Evolutionary conservation across 1,140 invertebrate genomes (phyloP), one percentile per base, ranked within the genome.

Genomic region (Caerostris extrusa): DNA sequence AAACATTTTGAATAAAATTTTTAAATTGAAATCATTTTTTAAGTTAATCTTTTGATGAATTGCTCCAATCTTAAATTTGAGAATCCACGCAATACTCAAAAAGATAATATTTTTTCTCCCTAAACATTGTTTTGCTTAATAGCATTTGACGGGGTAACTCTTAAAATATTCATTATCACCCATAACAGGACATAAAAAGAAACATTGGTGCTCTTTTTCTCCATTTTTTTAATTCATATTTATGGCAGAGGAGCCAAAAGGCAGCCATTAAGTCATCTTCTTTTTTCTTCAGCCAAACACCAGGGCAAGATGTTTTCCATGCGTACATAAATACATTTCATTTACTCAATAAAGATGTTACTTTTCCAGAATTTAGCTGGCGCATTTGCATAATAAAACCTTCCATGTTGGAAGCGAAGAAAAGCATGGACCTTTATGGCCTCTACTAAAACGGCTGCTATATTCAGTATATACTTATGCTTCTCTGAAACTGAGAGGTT

Each of bases 271-370:
- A 85, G 50, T 85, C 56, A 61, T 0, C 3, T 85, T 85, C 17
- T 53, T 53, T n/a, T 56, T 17, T 57, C 3, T 7, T 8, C n/a
- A n/a, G 10, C 71, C 6, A 34, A 10, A 6, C 19, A 85, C 82
- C 56, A 5, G n/a, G 12, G 82, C 82, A 14, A n/a, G 53, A 56
- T 14, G 53, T 57, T 81, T 81, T 61, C 19, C 71, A 50, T 81
- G 19, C n/a, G 53, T 3, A 50, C 5, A 56, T 57, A 5, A 7
- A 7, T 17, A 34, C 12, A 85, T 57, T 85, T 55, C 53, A 17
- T 85, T 53, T 85, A 57, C 53, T 56, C 10, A 85, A 85, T 56
- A 56, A 57, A 85, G 82, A 85, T n/a, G n/a, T 81, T n/a, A 1
- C 56, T n/a, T 57, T 85, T 85, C 3, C 12, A 85, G 50, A n/a